Percentiles rank a stretch among this genome's conserved stretches.
Evolutionary conservation across 2,113 vertebrate species (phyloP).

Genomic region (Ursus arctos): DNA sequence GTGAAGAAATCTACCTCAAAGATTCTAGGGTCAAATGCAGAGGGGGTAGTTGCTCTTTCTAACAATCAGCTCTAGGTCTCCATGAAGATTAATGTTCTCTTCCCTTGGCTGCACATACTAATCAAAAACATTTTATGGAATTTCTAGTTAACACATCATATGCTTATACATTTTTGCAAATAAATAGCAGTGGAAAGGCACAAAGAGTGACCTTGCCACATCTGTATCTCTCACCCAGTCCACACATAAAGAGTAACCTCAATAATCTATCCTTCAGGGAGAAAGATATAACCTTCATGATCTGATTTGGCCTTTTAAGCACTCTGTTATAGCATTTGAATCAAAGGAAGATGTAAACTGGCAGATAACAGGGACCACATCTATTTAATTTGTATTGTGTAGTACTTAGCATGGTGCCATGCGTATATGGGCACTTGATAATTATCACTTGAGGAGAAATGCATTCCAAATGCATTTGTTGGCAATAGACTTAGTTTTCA

Average conservation of each 20-base stretch:
- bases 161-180: not conserved
- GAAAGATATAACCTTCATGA: slow-evolving; percentile 31
- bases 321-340: slow-evolving; percentile 51
- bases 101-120: not conserved
- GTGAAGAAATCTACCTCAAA: not conserved
- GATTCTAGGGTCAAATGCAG: not conserved
- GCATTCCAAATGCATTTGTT: slow-evolving; percentile 61
- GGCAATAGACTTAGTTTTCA: slow-evolving; percentile 52
- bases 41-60: not conserved
- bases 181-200: not conserved
- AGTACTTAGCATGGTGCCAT: slow-evolving; percentile 56
- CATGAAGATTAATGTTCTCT: not conserved
- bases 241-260: not conserved
- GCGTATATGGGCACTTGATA: slow-evolving; percentile 48
- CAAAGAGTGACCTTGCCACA: not conserved
- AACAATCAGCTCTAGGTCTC: not conserved
- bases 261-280: slow-evolving; percentile 7
- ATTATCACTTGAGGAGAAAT: slow-evolving; percentile 60
- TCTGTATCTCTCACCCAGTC: not conserved
- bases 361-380: slow-evolving; percentile 1
- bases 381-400: slow-evolving; percentile 69
- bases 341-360: slow-evolving; percentile 57
- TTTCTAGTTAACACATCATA: not conserved
- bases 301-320: slow-evolving; percentile 60
- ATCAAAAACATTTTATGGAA: not conserved